Percentiles rank a stretch among this genome's conserved stretches.
These are phyloP conservation scores for Syndactyla subalaris DNA, from an alignment of 2,797 vertebrate genomes.

Conservation along the genomic window DNA sequence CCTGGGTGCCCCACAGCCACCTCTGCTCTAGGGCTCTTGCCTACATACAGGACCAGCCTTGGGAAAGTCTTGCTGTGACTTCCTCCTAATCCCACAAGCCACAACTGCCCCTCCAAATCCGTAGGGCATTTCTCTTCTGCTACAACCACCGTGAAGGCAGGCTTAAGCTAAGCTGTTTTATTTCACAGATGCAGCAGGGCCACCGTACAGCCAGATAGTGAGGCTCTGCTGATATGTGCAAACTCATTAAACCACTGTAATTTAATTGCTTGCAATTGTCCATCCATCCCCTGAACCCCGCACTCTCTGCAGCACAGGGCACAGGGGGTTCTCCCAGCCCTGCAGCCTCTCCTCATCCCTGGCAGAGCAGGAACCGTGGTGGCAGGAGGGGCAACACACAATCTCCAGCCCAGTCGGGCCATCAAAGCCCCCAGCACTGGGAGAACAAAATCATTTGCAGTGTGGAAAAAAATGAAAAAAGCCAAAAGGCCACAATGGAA, in stretches of 20 bases:
- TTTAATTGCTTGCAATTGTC: slow-evolving; percentile 49
- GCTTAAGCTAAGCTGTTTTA: slow-evolving; percentile 2
- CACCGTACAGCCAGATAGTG: background rate
- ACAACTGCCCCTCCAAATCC: background rate
- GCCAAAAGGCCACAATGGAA: background rate
- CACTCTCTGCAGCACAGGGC: background rate
- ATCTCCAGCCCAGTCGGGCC: rapidly evolving
- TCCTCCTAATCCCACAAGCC: background rate
- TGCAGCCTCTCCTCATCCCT: background rate
- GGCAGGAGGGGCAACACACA: background rate
- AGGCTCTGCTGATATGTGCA: background rate
- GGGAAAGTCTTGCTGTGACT: background rate
- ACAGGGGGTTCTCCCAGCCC: background rate
- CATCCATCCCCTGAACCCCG: background rate
- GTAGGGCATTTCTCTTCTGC: background rate
- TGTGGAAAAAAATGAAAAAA: background rate
- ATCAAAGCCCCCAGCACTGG: background rate
- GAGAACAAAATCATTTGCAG: background rate
- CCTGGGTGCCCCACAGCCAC: background rate
- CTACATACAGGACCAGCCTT: rapidly evolving
- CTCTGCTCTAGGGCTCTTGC: background rate
- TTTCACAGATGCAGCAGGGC: background rate
- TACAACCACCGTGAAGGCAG: background rate
- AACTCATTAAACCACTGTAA: slow-evolving; percentile 19
- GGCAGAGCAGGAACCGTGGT: background rate